Percentiles rank a stretch among this genome's conserved stretches.
Conservation (phyloP, 2,113 vertebrate genomes). For the Calyptomena viridis region DNA sequence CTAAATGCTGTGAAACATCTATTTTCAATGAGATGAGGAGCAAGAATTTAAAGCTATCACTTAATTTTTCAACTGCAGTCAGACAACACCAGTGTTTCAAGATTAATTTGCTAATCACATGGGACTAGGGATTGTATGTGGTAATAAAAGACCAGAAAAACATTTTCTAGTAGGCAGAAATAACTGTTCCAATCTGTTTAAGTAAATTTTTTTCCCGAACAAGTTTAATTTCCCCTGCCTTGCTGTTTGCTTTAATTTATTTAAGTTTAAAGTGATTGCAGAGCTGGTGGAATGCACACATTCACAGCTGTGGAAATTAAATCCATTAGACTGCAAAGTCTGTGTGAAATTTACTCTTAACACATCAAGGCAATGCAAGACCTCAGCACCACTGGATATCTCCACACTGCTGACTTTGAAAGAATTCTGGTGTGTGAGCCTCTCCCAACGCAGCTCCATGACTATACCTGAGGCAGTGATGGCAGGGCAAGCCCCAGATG, state of each 20-base stretch:
- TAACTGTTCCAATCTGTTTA: conserved; percentile 29
- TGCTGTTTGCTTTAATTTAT: not conserved
- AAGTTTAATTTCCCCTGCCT: conserved; percentile 46
- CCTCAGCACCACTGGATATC: not conserved
- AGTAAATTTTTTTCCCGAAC: not conserved
- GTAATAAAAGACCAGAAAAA: conserved; percentile 57
- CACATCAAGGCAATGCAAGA: not conserved
- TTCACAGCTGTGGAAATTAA: not conserved
- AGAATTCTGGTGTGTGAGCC: not conserved
- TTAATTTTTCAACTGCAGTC: conserved; percentile 67
- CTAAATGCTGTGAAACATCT: conserved; percentile 49
- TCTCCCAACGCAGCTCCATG: not conserved
- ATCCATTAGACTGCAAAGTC: not conserved
- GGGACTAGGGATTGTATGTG: conserved; percentile 42
- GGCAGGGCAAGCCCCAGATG: not conserved
- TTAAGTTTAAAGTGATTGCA: conserved; percentile 1
- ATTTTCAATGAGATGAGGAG: conserved; percentile 52
- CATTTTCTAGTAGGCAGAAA: conserved; percentile 45
- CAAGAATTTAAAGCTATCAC: conserved; percentile 54
- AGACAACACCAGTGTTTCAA: conserved; percentile 64
- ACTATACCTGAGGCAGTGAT: fast-evolving
- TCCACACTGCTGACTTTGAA: not conserved
- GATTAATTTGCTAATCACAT: conserved; percentile 69
- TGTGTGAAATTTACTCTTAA: not conserved
- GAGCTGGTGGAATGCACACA: not conserved